Evolutionary conservation across 1,140 invertebrate genomes (phyloP), one percentile per base, ranked within the genome.

Genomic region (Platyura marginata): DNA sequence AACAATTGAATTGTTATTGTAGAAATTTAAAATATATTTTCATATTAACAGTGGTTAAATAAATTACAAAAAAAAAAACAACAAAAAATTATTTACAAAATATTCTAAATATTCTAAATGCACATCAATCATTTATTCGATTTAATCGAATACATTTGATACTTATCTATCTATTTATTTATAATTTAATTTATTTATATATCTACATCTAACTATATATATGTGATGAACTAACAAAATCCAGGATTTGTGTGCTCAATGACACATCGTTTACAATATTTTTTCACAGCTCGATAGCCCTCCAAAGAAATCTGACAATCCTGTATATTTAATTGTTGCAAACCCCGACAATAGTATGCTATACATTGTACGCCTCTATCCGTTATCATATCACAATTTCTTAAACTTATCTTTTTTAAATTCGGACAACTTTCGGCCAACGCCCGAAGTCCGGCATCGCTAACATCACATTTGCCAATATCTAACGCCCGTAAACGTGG

Each of bases 241-340:
- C 84, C 87, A 36, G 88, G 88, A 65, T 94, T 92, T 1, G 87
- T 92, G 53, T 94, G 88, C 60, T 93, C 88, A 48, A 93, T 93
- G 42, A 93, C 80, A 61, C 88, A 92, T 48, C 82, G 64, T 51
- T 86, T 81, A 58, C 88, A 92, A 55, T 85, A 89, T 53, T 83
- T 85, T 57, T 91, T 91, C 15, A 94, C 85, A 2, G 84, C 83
- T 49, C 82, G 67, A 58, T 91, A 93, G 0, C 88, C 88, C 51
- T 90, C 75, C 21, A 85, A 63, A 1, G 86, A 84, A 40, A 91
- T 80, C 48, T 80, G 77, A 49, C 87, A 91, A 60, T 92, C 88
- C 54, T 91, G 87, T 42, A 93, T 90, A 56, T 92, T 92, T 0
- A 93, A 66, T 53, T 91, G 87, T 41, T 86, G 82, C 3, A 92